Conservation (phyloP, 2,888 invertebrate genomes). For the Diogma glabrata region DNA sequence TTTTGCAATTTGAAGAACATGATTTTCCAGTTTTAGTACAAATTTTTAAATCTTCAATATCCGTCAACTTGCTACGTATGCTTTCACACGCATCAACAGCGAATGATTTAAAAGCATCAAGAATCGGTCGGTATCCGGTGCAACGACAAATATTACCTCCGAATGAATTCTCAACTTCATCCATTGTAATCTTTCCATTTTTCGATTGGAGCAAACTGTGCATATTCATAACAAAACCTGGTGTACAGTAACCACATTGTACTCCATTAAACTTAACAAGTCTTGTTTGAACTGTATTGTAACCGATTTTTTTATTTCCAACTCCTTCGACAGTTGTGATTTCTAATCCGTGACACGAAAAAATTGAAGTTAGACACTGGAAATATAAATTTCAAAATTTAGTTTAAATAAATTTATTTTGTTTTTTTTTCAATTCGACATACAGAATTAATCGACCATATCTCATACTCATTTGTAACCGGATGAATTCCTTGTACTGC, state of each 20-base stretch:
- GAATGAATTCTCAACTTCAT: constrained; percentile 50
- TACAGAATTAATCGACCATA: constrained; percentile 18
- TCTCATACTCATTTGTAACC: constrained; percentile 11
- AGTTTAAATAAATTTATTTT: neutral
- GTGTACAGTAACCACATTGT: constrained; percentile 60
- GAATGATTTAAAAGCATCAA: constrained; percentile 43
- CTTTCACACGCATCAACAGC: constrained; percentile 34
- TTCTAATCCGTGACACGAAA: constrained; percentile 51
- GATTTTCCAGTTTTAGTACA: constrained; percentile 24
- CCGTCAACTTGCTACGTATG: constrained; percentile 20
- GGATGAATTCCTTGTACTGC: constrained; percentile 23
- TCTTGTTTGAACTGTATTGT: constrained; percentile 48
- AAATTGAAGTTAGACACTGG: constrained; percentile 47
- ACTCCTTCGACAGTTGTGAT: constrained; percentile 56
- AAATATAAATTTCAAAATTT: constrained; percentile 18
- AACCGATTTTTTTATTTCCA: constrained; percentile 45
- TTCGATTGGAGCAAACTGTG: constrained; percentile 39
- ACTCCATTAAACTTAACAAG: constrained; percentile 50
- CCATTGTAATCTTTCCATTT: constrained; percentile 37
- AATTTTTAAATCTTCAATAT: constrained; percentile 38
- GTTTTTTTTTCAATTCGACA: too few species aligned
- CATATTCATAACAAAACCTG: constrained; percentile 63
- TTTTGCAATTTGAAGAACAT: constrained; percentile 18
- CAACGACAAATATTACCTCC: constrained; percentile 39
- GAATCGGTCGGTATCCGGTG: neutral